phyloP scores from a whole-genome alignment of 2,113 vertebrate species.

The Peucedramus taeniatus region DNA sequence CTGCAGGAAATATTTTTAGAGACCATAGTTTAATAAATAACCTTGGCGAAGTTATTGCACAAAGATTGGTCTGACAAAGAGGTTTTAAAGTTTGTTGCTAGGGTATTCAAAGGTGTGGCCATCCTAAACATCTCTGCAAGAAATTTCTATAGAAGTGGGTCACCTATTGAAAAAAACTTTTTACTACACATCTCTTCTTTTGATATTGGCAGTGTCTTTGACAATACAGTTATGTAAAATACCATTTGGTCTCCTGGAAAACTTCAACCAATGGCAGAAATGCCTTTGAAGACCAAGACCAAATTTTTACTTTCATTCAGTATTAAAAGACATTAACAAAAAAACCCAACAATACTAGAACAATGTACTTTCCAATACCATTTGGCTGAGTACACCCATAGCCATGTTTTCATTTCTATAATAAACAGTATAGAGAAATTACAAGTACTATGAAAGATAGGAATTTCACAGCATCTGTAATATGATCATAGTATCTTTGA shows the following conservation, averaged over 20 bases:
- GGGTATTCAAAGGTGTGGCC: background rate
- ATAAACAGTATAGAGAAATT: background rate
- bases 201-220: background rate
- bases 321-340: background rate
- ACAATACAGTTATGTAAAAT: background rate
- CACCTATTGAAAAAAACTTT: background rate
- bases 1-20: background rate
- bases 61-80: background rate
- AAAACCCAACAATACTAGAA: background rate
- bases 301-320: background rate
- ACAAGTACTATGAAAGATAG: background rate
- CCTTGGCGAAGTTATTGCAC: background rate
- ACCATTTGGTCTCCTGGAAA: background rate
- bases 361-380: background rate
- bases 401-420: background rate
- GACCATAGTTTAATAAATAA: background rate
- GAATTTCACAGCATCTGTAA: background rate
- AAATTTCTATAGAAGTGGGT: background rate
- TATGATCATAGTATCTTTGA: background rate
- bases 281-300: background rate
- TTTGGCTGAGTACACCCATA: background rate
- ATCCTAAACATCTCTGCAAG: background rate
- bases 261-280: background rate
- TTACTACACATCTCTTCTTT: background rate
- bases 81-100: background rate